Conservation (phyloP, 2,888 invertebrate genomes). For the Cancer borealis region DNA sequence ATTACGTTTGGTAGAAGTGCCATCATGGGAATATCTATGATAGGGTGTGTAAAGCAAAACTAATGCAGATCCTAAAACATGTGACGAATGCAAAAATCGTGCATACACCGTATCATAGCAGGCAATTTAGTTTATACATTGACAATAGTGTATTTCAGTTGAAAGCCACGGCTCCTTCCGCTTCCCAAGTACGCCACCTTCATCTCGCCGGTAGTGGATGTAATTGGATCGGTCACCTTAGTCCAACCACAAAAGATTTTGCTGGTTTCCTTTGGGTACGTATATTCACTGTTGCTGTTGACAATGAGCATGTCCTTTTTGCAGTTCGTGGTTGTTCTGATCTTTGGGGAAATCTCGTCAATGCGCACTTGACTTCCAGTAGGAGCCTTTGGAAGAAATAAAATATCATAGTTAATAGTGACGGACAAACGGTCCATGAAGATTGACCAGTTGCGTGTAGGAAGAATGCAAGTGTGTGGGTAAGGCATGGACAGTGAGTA, state of each 20-base stretch:
- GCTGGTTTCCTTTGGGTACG: constrained; percentile 17
- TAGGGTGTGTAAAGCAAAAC: no score
- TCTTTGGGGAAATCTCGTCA: not conserved
- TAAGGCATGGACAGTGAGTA: no score
- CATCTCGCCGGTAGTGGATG: not conserved
- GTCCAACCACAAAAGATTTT: not conserved
- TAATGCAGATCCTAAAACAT: no score
- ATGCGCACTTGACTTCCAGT: not conserved
- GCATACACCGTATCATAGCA: no score
- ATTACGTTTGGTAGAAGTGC: no score
- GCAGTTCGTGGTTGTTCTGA: not conserved
- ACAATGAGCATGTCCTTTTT: not conserved
- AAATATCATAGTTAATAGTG: not conserved
- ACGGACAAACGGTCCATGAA: not conserved
- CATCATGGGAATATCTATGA: no score
- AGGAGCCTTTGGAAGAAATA: constrained; percentile 14
- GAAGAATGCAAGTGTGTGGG: no score
- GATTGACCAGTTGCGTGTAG: no score
- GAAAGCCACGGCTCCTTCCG: not conserved
- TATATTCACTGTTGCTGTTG: not conserved
- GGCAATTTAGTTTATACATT: not conserved
- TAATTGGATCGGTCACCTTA: not conserved
- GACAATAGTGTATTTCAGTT: not conserved
- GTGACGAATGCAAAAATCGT: no score
- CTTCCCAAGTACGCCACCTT: not conserved